Conservation (phyloP, 2,113 vertebrate species). For the Bungarus multicinctus region DNA sequence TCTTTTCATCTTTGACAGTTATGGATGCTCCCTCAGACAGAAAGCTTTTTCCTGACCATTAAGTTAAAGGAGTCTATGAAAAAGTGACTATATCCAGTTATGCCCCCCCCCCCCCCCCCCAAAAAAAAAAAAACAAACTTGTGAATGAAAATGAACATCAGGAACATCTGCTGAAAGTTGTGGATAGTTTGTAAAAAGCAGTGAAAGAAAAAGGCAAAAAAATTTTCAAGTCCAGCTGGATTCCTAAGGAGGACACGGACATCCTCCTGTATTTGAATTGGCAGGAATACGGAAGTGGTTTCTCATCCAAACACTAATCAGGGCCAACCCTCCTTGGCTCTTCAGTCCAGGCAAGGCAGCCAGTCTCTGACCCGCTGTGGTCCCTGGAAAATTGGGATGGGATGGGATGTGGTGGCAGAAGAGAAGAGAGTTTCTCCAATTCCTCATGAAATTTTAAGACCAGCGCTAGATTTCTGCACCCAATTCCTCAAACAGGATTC, state of each 20-base stretch:
- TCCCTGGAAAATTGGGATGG: too few relatives aligned
- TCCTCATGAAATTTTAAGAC: not conserved
- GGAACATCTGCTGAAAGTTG: not conserved
- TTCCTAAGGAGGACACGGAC: not conserved
- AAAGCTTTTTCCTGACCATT: not conserved
- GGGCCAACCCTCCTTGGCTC: not conserved
- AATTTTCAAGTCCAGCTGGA: not conserved
- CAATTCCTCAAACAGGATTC: too few relatives aligned
- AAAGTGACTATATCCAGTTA: not conserved
- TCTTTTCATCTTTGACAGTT: too few relatives aligned
- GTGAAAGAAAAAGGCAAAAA: not conserved
- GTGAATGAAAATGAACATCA: not conserved
- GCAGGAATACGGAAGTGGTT: not conserved
- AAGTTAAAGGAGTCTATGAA: not conserved
- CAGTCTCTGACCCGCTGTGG: too few relatives aligned
- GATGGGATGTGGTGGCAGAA: too few relatives aligned
- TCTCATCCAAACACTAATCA: not conserved
- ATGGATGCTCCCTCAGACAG: not conserved
- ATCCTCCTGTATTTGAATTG: not conserved
- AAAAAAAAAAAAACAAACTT: too few relatives aligned
- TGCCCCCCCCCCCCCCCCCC: too few relatives aligned
- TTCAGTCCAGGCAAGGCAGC: not conserved
- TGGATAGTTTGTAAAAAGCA: not conserved
- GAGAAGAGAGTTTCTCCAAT: too few relatives aligned
- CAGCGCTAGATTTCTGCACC: too few relatives aligned